These are phyloP conservation scores for Thera britannica DNA, from an alignment of 2,888 invertebrate genomes.

Conservation along the genomic window DNA sequence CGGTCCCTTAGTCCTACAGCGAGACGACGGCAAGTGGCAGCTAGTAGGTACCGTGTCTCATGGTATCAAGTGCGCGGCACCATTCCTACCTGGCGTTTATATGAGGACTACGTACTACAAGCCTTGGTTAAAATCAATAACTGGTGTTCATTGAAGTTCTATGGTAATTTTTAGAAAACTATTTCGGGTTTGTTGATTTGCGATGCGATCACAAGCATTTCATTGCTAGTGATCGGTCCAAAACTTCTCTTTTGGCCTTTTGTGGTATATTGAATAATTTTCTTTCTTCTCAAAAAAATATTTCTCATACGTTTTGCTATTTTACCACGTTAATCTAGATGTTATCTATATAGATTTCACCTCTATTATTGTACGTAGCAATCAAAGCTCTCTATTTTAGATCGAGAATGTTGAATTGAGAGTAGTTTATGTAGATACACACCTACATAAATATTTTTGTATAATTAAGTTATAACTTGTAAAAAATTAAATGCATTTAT, in stretches of 20 bases:
- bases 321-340: not conserved
- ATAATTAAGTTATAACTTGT: constrained; percentile 56
- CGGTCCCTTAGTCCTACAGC: constrained; percentile 93
- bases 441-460: constrained; percentile 39
- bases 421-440: constrained; percentile 17
- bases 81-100: constrained; percentile 96
- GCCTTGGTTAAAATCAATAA: constrained; percentile 94
- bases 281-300: not conserved
- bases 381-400: constrained; percentile 37
- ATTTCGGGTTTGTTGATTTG: not conserved
- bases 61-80: constrained; percentile 97
- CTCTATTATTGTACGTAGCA: not conserved
- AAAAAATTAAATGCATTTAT: constrained; percentile 69
- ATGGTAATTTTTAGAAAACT: not conserved
- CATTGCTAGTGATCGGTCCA: too few relatives aligned
- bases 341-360: constrained; percentile 6
- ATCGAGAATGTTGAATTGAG: constrained; percentile 21
- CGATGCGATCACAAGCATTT: too few relatives aligned
- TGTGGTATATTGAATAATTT: not conserved
- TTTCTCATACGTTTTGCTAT: not conserved
- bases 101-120: constrained; percentile 97
- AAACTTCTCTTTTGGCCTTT: too few relatives aligned
- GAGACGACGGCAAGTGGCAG: constrained; percentile 93
- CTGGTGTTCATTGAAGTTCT: constrained; percentile 84
- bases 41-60: constrained; percentile 96